Evolutionary conservation across 2,888 invertebrate species (phyloP).

Genomic region (Apotomis turbidana): DNA sequence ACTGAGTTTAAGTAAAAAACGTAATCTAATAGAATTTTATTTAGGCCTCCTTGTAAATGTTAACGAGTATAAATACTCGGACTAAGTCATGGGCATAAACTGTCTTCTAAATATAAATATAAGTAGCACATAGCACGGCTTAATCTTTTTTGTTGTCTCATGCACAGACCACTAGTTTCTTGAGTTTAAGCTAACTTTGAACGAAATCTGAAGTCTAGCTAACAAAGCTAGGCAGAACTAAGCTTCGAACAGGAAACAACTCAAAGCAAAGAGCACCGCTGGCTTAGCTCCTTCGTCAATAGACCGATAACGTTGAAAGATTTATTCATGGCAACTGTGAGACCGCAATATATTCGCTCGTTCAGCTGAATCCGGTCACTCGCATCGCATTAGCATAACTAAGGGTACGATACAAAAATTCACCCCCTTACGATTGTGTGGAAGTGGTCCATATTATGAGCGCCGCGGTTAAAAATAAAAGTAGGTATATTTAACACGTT

Average conservation of each 20-base stretch:
- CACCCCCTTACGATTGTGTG: conserved; percentile 43
- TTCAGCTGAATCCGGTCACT: conserved; percentile 56
- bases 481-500: too few relatives aligned
- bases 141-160: too few relatives aligned
- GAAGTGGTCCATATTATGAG: conserved; percentile 39
- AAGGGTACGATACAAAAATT: conserved; percentile 58
- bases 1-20: too few relatives aligned
- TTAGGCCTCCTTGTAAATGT: too few relatives aligned
- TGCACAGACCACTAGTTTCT: neutral
- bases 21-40: too few relatives aligned
- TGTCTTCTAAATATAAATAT: too few relatives aligned
- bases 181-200: neutral
- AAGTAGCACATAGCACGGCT: too few relatives aligned
- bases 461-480: neutral
- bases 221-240: neutral
- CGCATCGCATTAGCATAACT: conserved; percentile 61
- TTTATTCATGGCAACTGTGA: conserved; percentile 58
- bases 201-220: neutral
- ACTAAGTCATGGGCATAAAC: too few relatives aligned
- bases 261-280: neutral
- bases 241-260: neutral
- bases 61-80: too few relatives aligned
- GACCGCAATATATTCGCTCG: conserved; percentile 59
- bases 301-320: conserved; percentile 47
- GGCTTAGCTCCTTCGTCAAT: conserved; percentile 41